phyloP scores from a whole-genome alignment of 2,797 vertebrate species.

The Sebastes diaconus region DNA sequence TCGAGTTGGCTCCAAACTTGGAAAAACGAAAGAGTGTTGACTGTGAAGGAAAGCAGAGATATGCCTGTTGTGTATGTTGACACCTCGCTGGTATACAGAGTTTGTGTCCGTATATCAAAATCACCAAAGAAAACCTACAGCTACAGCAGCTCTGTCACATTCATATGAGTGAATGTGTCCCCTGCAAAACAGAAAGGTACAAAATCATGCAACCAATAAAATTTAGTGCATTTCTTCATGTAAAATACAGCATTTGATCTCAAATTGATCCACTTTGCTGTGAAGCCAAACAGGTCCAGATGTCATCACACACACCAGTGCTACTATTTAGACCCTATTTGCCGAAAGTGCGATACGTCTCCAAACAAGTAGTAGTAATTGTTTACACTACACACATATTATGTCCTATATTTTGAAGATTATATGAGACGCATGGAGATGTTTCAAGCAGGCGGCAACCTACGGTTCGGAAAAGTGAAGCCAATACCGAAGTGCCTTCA shows the following conservation, averaged over 20 bases:
- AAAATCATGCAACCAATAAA: neutral
- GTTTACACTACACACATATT: neutral
- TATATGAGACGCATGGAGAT: neutral
- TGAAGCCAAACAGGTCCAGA: neutral
- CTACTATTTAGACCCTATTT: neutral
- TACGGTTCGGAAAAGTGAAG: too few species aligned
- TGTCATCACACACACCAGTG: too few species aligned
- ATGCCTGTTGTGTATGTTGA: neutral
- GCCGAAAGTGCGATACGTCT: neutral
- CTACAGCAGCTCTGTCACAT: neutral
- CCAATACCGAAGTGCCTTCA: too few species aligned
- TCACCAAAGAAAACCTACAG: neutral
- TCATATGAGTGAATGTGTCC: neutral
- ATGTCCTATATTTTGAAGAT: neutral
- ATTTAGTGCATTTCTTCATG: neutral
- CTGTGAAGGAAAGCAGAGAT: neutral
- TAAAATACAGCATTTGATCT: neutral
- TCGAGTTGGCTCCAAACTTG: neutral
- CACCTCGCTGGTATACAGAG: neutral
- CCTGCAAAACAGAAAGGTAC: neutral
- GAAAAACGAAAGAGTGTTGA: neutral
- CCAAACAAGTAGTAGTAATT: neutral
- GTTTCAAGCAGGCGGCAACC: neutral
- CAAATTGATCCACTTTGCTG: neutral
- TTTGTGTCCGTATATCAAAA: neutral